Conservation (phyloP, 2,888 invertebrate genomes). For the Petrophora chlorosata region DNA sequence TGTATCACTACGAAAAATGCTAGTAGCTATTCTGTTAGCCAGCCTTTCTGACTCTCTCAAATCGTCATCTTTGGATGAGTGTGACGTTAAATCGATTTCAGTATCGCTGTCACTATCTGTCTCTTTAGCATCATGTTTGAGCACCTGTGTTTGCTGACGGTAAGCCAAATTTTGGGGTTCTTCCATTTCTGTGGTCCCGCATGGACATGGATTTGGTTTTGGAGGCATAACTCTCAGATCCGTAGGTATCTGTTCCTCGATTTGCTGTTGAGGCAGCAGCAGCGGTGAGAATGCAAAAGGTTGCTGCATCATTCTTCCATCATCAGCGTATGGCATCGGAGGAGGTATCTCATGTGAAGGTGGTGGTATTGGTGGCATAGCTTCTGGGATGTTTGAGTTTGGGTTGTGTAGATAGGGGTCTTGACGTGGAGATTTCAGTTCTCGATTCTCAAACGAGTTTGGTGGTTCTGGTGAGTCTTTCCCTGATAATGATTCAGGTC, state of each 20-base stretch:
- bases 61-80: constrained; percentile 77
- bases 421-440: constrained; percentile 65
- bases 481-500: constrained; percentile 68
- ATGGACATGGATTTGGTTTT: constrained; percentile 63
- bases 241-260: constrained; percentile 70
- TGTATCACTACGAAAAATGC: constrained; percentile 73
- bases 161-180: constrained; percentile 74
- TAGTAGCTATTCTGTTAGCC: constrained; percentile 73
- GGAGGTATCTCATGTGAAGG: constrained; percentile 61
- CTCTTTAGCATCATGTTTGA: constrained; percentile 48
- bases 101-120: constrained; percentile 77
- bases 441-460: constrained; percentile 56
- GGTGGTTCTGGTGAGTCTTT: constrained; percentile 71
- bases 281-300: constrained; percentile 66
- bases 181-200: constrained; percentile 50
- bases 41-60: constrained; percentile 72
- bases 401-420: constrained; percentile 66
- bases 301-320: constrained; percentile 65
- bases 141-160: constrained; percentile 46
- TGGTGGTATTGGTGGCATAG: constrained; percentile 45
- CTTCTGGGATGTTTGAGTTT: constrained; percentile 54
- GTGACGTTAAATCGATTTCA: constrained; percentile 79
- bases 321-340: constrained; percentile 62
- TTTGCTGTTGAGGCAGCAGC: constrained; percentile 61
- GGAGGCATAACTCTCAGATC: constrained; percentile 69